Base-by-base conservation (phyloP, 2,888 invertebrate species). In the Athalia cordata region DNA sequence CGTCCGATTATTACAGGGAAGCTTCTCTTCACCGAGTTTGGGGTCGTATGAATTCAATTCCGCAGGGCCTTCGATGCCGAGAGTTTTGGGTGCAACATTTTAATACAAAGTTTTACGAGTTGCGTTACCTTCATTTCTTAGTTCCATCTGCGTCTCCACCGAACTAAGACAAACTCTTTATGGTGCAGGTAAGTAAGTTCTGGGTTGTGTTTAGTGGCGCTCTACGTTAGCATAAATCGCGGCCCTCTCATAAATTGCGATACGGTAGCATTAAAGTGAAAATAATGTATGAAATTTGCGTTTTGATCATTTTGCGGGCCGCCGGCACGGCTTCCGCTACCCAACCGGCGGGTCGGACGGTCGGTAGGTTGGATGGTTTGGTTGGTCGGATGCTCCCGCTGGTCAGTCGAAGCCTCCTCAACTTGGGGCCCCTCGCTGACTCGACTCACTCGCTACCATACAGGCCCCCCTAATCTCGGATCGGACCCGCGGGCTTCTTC, bases 251-350 rank as follows among this genome's bases (percentile, higher is more conserved):
- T 88, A 88, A 88, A 88, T 88, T 88, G 86, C 87, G 87, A 89
- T 88, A 89, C 89, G 87, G 88, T 88, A 88, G 88, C 88, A 87
- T 88, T 88, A 88, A 88, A 89, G 89, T 88, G 89, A 88, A 88
- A 88, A 88, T 88, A 88, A 88, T 89, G 87, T 88, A 88, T 88
- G 88, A 88, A 89, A 88, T 88, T 89, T 89, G 87, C 87, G 86
- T 88, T 88, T 88, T 88, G 89, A 88, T 88, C 87, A 88, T 88
- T 88, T 88, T 89, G 87, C 86, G 83, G 87, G 89, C 88, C 88
- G 87, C 86, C 86, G 88, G 88, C 88, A 85, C 85, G 83, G 88
- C 88, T 87, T 87, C 87, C 84, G 87, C 87, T 84, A 47, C 45
- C 75, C 47, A 49, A 52, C 64, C 75, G 75, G 11, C 75, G 75